These are phyloP conservation scores for Drosophila baimaii DNA, from an alignment of 1,140 invertebrate genomes.

Conservation along the genomic window DNA sequence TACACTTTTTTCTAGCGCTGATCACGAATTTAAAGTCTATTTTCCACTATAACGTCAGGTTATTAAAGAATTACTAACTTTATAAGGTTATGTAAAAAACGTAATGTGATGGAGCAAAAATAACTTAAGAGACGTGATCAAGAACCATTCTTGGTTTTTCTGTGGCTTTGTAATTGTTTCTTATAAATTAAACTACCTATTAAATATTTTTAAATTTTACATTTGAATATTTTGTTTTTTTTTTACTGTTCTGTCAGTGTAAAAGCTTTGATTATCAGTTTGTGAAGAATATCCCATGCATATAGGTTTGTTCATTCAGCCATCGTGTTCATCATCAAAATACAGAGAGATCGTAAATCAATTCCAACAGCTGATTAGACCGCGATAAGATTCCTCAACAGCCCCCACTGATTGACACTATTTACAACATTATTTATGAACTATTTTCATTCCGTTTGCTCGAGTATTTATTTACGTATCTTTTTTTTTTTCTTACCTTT, in stretches of 20 bases:
- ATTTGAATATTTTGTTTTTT: background rate
- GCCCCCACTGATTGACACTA: conserved; percentile 17
- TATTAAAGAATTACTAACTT: too few species aligned
- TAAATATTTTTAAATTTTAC: background rate
- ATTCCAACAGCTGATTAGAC: conserved; percentile 45
- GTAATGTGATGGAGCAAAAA: too few species aligned
- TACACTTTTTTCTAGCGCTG: too few species aligned
- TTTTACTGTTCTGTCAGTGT: background rate
- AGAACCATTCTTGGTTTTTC: too few species aligned
- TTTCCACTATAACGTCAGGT: too few species aligned
- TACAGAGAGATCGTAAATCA: conserved; percentile 46
- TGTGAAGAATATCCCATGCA: background rate
- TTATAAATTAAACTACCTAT: too few species aligned
- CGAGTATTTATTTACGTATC: conserved; percentile 4
- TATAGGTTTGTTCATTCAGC: conserved; percentile 12
- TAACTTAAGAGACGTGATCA: too few species aligned
- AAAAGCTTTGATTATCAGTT: conserved; percentile 1
- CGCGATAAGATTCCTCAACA: conserved; percentile 37
- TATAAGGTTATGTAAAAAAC: too few species aligned
- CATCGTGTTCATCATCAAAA: conserved; percentile 15
- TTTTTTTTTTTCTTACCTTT: background rate
- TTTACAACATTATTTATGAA: conserved; percentile 9
- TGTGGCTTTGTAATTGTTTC: too few species aligned
- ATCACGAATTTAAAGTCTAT: too few species aligned
- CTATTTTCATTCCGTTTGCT: background rate